Percentiles rank a stretch among this genome's conserved stretches.
phyloP scores from a whole-genome alignment of 2,797 vertebrate species.

The Microctenopoma stevenorrisi region DNA sequence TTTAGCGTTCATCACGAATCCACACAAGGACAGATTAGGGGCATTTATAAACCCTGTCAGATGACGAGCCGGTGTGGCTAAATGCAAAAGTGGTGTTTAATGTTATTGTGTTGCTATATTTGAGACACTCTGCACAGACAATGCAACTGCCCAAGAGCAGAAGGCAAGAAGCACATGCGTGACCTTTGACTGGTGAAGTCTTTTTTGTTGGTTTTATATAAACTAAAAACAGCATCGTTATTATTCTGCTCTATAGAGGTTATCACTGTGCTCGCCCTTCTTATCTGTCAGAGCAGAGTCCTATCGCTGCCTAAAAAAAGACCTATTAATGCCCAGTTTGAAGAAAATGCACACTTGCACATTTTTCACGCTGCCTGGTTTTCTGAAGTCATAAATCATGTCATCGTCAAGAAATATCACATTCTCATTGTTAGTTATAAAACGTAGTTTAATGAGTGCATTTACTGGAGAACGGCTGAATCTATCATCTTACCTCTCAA shows the following conservation, averaged over 20 bases:
- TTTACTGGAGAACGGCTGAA: not conserved
- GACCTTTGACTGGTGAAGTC: not conserved
- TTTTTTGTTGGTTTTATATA: not conserved
- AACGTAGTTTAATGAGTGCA: not conserved
- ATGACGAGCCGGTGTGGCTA: conserved; percentile 36
- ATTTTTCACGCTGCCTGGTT: conserved; percentile 22
- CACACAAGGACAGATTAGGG: conserved; percentile 58
- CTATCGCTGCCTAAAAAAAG: conserved; percentile 13
- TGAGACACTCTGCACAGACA: conserved; percentile 28
- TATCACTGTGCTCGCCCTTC: conserved; percentile 9
- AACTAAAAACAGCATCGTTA: too few species aligned
- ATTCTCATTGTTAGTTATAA: not conserved
- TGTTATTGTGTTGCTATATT: conserved; percentile 51
- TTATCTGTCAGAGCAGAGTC: conserved; percentile 24
- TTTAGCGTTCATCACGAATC: conserved; percentile 70
- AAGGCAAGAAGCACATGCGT: not conserved
- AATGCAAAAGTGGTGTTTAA: conserved; percentile 61
- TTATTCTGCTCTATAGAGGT: not conserved
- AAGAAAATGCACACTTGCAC: conserved; percentile 11
- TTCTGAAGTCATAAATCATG: not conserved
- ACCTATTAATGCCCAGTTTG: conserved; percentile 18
- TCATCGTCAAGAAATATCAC: not conserved
- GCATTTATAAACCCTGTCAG: conserved; percentile 47
- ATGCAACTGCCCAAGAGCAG: not conserved
- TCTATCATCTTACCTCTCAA: conserved; percentile 91